Base-by-base conservation (phyloP, 1,140 invertebrate species). In the Tetragonula clypearis region DNA sequence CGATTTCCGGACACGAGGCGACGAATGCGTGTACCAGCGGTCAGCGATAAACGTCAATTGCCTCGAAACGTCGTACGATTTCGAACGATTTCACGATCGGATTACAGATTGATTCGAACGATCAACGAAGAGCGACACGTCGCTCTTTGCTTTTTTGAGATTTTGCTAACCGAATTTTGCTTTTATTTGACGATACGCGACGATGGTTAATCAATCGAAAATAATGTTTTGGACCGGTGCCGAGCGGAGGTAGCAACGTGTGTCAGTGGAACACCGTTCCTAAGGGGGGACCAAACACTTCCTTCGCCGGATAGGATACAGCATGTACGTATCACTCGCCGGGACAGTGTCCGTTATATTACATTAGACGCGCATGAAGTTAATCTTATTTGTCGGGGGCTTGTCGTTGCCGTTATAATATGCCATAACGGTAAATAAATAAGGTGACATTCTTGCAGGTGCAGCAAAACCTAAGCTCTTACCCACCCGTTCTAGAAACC, bases 361-460 rank as follows among this genome's bases (percentile, higher is more conserved):
- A 79, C 82, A 79, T 79, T 84, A 84, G 66, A 62, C 82, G 76
- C 56, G 65, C 65, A 84, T 56, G 68, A 79, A 65, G 82, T 84
- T 84, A 79, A 79, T 84, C 82, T 84, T 62, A 84, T 84, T 84
- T 84, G 68, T 41, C 49, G n/a, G 41, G 41, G 49, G 15, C 68
- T 84, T 84, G 79, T 79, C 76, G 76, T 79, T 84, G 68, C 82
- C 82, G 82, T 84, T 79, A 84, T 79, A 84, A 84, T 79, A 84
- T 71, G 26, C 58, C 15, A 35, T 84, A 84, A 84, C 82, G 82
- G 82, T 84, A 79, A 79, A 84, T 84, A 84, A 84, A 79, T 79
- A 79, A 79, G 82, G 58, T 6, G 30, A 72, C 62, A 14, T 82
- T 55, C 68, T 82, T 35, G 77, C 41, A 71, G 55, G 17, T 19